Evolutionary conservation across 1,140 invertebrate genomes (phyloP).

Genomic region (Magallana angulata): DNA sequence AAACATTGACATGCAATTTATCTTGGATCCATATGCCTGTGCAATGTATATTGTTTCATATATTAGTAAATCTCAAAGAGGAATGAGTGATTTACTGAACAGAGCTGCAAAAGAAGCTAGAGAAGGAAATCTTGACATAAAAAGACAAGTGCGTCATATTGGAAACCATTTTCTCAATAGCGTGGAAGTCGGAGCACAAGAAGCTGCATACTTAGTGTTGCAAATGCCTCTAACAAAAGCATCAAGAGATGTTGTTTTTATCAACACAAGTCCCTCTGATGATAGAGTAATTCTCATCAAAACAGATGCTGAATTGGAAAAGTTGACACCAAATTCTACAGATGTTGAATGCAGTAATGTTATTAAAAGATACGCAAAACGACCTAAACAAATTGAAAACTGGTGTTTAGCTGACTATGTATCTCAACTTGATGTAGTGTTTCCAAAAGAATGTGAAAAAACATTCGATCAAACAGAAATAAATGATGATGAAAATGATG

Average conservation of each 20-base stretch:
- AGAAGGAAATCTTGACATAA: too few relatives aligned
- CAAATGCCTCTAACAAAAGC: too few relatives aligned
- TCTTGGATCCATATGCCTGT: too few relatives aligned
- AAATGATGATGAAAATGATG: conserved; percentile 25
- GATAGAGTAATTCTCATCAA: not conserved
- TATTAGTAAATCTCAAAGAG: not conserved
- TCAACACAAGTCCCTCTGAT: too few relatives aligned
- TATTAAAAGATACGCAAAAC: not conserved
- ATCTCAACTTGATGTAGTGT: not conserved
- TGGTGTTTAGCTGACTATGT: too few relatives aligned
- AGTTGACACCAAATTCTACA: conserved; percentile 25
- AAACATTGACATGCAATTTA: too few relatives aligned
- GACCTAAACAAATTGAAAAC: too few relatives aligned
- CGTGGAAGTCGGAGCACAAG: conserved; percentile 53
- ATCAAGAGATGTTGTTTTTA: too few relatives aligned
- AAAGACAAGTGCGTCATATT: conserved; percentile 31
- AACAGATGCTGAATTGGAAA: not conserved
- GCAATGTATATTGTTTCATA: too few relatives aligned
- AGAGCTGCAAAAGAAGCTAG: too few relatives aligned
- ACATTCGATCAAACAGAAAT: not conserved
- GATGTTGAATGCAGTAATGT: not conserved
- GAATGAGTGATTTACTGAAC: not conserved
- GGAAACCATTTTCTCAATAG: conserved; percentile 43
- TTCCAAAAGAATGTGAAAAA: not conserved
- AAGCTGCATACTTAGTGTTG: conserved; percentile 43